phyloP scores from a whole-genome alignment of 1,140 invertebrate species.

The Zaprionus africanus region DNA sequence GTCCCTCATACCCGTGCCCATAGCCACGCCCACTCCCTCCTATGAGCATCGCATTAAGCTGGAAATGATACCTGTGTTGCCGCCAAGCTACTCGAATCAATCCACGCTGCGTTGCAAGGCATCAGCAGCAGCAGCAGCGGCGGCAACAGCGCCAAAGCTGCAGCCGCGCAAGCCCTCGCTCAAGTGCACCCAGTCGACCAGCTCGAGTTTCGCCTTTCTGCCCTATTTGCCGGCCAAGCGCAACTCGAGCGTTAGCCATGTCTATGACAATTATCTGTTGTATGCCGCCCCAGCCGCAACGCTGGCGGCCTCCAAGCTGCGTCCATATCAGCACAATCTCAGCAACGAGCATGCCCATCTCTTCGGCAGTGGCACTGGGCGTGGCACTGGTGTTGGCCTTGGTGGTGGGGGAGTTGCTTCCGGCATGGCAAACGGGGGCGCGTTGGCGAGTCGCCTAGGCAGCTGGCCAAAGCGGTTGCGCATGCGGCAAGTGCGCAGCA shows the following conservation, averaged over 20 bases:
- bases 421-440: neutral
- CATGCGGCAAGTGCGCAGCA: conserved; percentile 76
- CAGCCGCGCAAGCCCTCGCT: conserved; percentile 63
- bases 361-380: conserved; percentile 54
- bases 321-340: conserved; percentile 71
- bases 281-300: conserved; percentile 60
- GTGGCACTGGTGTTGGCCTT: neutral
- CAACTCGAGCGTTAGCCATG: conserved; percentile 80
- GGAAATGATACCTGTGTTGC: conserved; percentile 65
- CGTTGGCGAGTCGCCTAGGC: conserved; percentile 37
- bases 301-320: conserved; percentile 46
- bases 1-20: conserved; percentile 69
- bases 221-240: conserved; percentile 78
- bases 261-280: conserved; percentile 79
- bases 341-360: conserved; percentile 74
- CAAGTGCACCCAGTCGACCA: conserved; percentile 77
- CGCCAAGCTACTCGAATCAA: conserved; percentile 78
- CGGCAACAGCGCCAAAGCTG: neutral
- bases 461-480: conserved; percentile 65
- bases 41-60: conserved; percentile 74
- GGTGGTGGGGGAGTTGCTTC: neutral
- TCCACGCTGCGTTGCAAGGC: conserved; percentile 68
- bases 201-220: conserved; percentile 78
- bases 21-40: conserved; percentile 49
- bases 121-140: neutral